These are phyloP conservation scores for Rhodinocichla rosea DNA, from an alignment of 2,113 vertebrate species.

Conservation along the genomic window DNA sequence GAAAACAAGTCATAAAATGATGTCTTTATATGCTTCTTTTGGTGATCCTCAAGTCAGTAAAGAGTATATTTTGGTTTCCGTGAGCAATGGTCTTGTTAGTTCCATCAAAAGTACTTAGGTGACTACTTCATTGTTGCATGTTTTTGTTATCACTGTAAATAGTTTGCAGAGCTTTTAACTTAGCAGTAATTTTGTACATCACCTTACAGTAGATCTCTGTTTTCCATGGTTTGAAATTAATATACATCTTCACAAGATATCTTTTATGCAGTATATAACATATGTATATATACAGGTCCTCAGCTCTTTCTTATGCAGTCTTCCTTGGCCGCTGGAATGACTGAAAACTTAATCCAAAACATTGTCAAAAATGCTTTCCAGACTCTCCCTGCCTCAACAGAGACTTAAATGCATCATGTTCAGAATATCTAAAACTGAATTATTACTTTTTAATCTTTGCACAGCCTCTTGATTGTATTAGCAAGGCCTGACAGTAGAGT, in stretches of 20 bases:
- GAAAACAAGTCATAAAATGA: neutral
- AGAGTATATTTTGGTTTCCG: neutral
- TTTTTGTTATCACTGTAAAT: neutral
- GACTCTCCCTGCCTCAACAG: neutral
- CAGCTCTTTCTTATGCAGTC: neutral
- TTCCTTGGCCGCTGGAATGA: neutral
- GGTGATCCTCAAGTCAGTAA: neutral
- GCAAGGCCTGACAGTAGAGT: neutral
- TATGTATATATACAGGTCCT: neutral
- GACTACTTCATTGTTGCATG: neutral
- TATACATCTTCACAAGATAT: neutral
- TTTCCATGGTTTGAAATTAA: neutral
- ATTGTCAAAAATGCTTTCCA: neutral
- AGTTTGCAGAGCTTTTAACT: neutral
- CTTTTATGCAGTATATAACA: neutral
- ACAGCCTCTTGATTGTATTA: neutral
- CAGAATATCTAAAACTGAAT: neutral
- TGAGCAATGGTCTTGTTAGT: neutral
- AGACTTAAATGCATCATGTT: neutral
- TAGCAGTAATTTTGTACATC: neutral
- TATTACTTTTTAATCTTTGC: neutral
- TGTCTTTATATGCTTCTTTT: neutral
- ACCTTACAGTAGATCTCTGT: neutral
- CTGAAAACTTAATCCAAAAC: neutral
- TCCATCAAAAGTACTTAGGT: neutral